A percentile compares a stretch with the other conserved stretches of the same genome.
Evolutionary conservation across 2,113 vertebrate species (phyloP).

Genomic region (Geococcyx californianus): DNA sequence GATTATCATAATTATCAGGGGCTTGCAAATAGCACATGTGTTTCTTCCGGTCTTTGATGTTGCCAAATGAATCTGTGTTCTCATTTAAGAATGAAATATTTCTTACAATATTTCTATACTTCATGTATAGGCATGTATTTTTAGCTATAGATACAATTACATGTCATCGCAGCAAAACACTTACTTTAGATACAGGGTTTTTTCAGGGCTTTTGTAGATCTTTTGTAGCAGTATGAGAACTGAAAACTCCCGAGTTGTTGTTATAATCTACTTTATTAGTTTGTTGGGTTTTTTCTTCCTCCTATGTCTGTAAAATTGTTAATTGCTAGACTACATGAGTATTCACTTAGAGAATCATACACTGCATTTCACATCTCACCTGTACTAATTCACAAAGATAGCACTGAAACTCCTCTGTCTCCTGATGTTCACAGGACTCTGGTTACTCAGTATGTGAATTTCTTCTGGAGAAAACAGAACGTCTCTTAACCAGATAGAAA

Average conservation of each 20-base stretch:
- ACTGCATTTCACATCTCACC: neutral
- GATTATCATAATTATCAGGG: neutral
- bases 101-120: neutral
- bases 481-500: neutral
- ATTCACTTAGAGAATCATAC: neutral
- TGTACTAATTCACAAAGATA: neutral
- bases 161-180: neutral
- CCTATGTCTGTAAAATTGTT: neutral
- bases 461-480: neutral
- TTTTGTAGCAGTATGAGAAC: neutral
- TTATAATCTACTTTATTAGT: neutral
- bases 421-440: neutral
- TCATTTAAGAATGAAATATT: neutral
- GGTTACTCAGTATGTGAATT: neutral
- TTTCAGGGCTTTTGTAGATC: neutral
- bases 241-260: neutral
- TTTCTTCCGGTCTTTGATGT: neutral
- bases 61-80: neutral
- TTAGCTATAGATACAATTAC: neutral
- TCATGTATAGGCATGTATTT: neutral
- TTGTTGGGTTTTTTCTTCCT: neutral
- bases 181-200: neutral
- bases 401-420: neutral
- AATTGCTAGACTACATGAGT: neutral
- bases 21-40: rapidly evolving